Evolutionary conservation across 2,888 invertebrate species (phyloP).

Genomic region (Prenolepis imparis): DNA sequence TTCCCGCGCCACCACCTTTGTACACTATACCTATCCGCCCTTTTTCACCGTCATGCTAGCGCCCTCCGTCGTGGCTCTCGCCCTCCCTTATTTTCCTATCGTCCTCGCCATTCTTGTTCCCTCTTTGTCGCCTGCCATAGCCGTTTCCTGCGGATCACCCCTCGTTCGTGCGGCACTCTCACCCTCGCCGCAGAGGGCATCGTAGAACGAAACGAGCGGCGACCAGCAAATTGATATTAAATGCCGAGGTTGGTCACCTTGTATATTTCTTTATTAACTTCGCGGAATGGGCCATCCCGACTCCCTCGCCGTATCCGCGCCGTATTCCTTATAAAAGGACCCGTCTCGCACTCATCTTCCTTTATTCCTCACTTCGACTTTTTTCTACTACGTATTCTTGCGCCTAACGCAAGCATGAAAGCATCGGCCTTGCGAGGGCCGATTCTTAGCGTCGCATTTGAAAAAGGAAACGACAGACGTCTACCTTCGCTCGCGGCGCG

Average conservation of each 20-base stretch:
- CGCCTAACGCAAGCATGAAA: background rate
- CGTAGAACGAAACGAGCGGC: conserved; percentile 69
- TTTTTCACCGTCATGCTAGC: conserved; percentile 47
- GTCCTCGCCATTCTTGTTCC: conserved; percentile 58
- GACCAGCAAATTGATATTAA: conserved; percentile 84
- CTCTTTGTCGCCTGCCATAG: conserved; percentile 63
- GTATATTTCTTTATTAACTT: conserved; percentile 85
- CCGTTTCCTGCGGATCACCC: conserved; percentile 61
- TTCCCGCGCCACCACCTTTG: conserved; percentile 69
- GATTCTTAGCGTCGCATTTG: conserved; percentile 32
- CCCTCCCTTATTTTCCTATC: conserved; percentile 72
- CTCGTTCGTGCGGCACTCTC: conserved; percentile 53
- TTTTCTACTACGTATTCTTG: conserved; percentile 6
- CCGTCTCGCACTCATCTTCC: conserved; percentile 47
- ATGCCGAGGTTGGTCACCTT: conserved; percentile 83
- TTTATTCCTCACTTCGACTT: conserved; percentile 42
- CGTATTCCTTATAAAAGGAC: conserved; percentile 69
- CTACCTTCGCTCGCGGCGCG: conserved; percentile 40
- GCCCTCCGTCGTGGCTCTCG: conserved; percentile 11
- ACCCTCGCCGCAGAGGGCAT: conserved; percentile 66
- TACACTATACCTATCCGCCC: conserved; percentile 58
- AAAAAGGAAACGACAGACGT: conserved; percentile 6
- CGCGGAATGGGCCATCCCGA: conserved; percentile 70
- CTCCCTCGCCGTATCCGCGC: conserved; percentile 57
- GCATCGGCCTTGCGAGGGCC: conserved; percentile 5